A percentile compares a stretch with the other conserved stretches of the same genome.
phyloP scores from a whole-genome alignment of 2,113 vertebrate genomes.

The Pongo abelii region DNA sequence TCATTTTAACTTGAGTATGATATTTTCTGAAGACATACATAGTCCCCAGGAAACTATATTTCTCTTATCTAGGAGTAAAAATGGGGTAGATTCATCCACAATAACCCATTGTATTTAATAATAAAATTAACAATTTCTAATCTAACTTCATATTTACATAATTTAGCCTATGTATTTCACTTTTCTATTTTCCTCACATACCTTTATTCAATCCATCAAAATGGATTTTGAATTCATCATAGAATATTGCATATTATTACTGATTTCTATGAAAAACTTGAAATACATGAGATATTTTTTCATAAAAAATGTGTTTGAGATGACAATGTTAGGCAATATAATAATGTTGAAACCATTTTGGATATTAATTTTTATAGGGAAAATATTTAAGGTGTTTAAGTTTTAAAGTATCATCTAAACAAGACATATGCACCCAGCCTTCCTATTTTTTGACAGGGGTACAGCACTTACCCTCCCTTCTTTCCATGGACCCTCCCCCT shows the following conservation, averaged over 20 bases:
- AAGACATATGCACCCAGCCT: background rate
- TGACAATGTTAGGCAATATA: background rate
- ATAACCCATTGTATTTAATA: background rate
- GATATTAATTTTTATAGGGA: background rate
- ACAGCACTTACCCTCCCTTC: background rate
- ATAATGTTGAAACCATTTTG: background rate
- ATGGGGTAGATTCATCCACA: background rate
- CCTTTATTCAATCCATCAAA: background rate
- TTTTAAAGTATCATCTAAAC: background rate
- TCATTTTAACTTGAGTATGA: background rate
- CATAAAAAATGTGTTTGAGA: background rate
- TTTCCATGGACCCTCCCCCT: background rate
- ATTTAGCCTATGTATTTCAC: background rate
- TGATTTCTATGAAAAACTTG: background rate
- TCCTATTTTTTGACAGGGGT: background rate
- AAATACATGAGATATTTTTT: background rate
- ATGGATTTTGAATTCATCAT: background rate
- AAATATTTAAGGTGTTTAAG: background rate
- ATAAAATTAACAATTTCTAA: conserved; percentile 16
- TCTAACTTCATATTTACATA: background rate
- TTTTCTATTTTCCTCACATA: background rate
- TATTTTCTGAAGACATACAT: background rate
- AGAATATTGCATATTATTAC: background rate
- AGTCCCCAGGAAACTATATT: background rate
- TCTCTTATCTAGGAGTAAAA: background rate